phyloP scores from a whole-genome alignment of 2,888 invertebrate species.

The Xestoiulus laeticollis region DNA sequence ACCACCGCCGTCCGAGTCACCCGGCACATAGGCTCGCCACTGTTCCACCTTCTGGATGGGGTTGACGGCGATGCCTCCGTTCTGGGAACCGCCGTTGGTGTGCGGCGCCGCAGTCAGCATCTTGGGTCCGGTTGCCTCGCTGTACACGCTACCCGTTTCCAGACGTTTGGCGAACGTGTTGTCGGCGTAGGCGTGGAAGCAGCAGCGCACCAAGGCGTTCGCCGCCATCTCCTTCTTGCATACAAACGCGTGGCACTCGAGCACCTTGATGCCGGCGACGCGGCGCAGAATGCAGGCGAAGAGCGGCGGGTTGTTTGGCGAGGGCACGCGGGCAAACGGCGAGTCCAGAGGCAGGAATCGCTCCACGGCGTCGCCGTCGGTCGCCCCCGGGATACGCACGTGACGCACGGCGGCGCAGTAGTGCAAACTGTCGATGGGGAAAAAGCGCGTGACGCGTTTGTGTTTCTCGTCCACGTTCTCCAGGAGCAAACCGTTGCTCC shows the following conservation, averaged over 20 bases:
- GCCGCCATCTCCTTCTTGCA: conserved; percentile 97
- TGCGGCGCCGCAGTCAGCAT: conserved; percentile 21
- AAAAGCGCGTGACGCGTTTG: conserved; percentile 92
- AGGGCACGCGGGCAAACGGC: conserved; percentile 91
- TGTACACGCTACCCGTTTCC: conserved; percentile 49
- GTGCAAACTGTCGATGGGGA: conserved; percentile 93
- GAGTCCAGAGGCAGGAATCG: conserved; percentile 96
- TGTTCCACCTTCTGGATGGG: conserved; percentile 68
- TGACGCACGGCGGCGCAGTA: conserved; percentile 95
- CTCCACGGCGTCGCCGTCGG: conserved; percentile 69
- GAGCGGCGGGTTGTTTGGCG: conserved; percentile 92
- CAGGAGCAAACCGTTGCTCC: conserved; percentile 91
- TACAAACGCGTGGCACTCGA: conserved; percentile 99
- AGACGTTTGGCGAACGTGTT: conserved; percentile 78
- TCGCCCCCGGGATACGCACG: conserved; percentile 68
- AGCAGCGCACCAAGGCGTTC: conserved; percentile 95
- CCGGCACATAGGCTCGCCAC: conserved; percentile 69
- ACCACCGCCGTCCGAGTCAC: conserved; percentile 63
- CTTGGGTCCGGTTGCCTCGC: not conserved
- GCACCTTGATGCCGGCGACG: conserved; percentile 95
- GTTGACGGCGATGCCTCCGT: conserved; percentile 58
- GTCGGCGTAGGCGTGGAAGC: conserved; percentile 97
- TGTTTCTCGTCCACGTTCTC: conserved; percentile 97
- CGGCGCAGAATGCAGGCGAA: conserved; percentile 96
- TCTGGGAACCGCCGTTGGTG: conserved; percentile 28